Conservation (phyloP, 1,140 invertebrate genomes). For the Drosophila kanapiae region DNA sequence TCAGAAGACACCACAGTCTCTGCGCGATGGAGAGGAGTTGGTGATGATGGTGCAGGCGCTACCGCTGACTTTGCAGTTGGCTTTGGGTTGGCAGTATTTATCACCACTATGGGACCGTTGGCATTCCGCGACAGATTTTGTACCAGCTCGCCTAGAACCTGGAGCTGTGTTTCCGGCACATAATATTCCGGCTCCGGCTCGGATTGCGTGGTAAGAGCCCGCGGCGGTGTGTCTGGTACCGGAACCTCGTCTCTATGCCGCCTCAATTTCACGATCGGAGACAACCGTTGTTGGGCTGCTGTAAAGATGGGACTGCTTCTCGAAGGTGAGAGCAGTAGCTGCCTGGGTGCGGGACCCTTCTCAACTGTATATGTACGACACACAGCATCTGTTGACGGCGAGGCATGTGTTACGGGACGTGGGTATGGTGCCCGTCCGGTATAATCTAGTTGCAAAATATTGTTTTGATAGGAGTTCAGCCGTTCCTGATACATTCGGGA, state of each 20-base stretch:
- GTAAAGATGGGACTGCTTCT: not conserved
- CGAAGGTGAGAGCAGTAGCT: constrained; percentile 37
- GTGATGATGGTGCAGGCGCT: not conserved
- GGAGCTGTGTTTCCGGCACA: constrained; percentile 66
- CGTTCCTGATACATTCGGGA: constrained; percentile 1
- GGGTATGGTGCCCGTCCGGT: not conserved
- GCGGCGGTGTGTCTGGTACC: constrained; percentile 28
- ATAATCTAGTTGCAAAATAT: constrained; percentile 1
- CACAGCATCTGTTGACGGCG: not conserved
- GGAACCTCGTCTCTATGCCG: not conserved
- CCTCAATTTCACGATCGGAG: constrained; percentile 25
- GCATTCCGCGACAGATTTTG: constrained; percentile 38
- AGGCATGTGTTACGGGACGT: not conserved
- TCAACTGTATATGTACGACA: constrained; percentile 52
- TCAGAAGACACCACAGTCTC: not conserved
- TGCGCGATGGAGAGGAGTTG: not conserved
- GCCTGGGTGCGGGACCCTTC: constrained; percentile 30
- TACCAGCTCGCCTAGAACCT: constrained; percentile 26
- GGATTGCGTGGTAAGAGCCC: not conserved
- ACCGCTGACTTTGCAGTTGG: not conserved
- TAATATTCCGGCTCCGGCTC: constrained; percentile 31
- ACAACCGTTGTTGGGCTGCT: not conserved
- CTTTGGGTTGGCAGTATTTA: constrained; percentile 8
- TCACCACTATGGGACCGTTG: constrained; percentile 26
- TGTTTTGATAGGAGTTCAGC: constrained; percentile 8